Conservation (phyloP, 2,797 vertebrate genomes). For the Phataginus tricuspis region DNA sequence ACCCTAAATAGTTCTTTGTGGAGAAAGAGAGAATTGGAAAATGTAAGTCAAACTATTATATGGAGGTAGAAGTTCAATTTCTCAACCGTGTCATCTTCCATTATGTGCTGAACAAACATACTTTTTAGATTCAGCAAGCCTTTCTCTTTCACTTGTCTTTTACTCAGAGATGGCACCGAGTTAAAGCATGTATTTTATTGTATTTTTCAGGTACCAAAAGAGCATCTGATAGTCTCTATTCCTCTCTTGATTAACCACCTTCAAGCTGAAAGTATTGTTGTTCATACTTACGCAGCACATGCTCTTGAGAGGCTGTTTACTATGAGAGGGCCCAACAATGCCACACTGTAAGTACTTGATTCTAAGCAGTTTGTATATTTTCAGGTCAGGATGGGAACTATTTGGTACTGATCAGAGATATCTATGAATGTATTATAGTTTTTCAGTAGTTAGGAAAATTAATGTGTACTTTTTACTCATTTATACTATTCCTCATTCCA, state of each 20-base stretch:
- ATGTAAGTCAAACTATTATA: background rate
- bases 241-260: slow-evolving; percentile 95
- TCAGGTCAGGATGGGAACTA: background rate
- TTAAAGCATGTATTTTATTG: background rate
- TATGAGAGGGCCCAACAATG: slow-evolving; percentile 94
- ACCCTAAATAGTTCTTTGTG: background rate
- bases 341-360: slow-evolving; percentile 91
- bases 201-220: slow-evolving; percentile 94
- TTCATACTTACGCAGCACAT: slow-evolving; percentile 97
- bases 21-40: background rate
- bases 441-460: slow-evolving; percentile 27
- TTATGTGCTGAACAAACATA: background rate
- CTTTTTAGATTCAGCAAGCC: background rate
- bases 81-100: background rate
- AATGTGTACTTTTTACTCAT: slow-evolving; percentile 18
- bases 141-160: background rate
- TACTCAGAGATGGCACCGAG: background rate
- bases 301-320: slow-evolving; percentile 98
- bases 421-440: slow-evolving; percentile 22
- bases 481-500: background rate
- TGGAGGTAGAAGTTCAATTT: background rate
- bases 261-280: slow-evolving; percentile 96
- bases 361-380: background rate
- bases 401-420: background rate
- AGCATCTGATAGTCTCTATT: slow-evolving; percentile 94